These are phyloP conservation scores for Anguilla pacifica DNA, from an alignment of 2,797 vertebrate genomes.

Conservation along the genomic window DNA sequence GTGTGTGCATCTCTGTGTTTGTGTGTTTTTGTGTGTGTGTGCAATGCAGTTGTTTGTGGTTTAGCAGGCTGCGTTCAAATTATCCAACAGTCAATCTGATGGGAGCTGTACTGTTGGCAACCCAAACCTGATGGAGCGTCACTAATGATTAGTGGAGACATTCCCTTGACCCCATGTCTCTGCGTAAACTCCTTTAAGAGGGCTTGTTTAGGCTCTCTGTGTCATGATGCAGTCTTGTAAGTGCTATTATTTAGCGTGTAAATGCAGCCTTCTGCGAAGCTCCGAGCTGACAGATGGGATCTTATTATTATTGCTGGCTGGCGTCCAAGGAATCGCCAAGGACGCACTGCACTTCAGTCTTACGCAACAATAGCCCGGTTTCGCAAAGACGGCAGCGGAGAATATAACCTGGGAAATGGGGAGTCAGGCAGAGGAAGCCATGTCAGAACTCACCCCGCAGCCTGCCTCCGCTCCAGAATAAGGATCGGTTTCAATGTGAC, in stretches of 20 bases:
- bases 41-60: background rate
- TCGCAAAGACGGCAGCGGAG: background rate
- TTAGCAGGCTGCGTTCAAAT: background rate
- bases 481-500: background rate
- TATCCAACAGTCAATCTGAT: background rate
- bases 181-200: background rate
- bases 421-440: background rate
- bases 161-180: background rate
- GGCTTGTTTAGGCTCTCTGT: slow-evolving; percentile 34
- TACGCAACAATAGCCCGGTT: slow-evolving; percentile 26
- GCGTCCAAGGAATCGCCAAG: slow-evolving; percentile 40
- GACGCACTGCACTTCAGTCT: slow-evolving; percentile 44
- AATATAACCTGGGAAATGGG: background rate
- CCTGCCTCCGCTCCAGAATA: background rate
- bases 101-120: background rate
- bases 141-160: slow-evolving; percentile 15
- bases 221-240: slow-evolving; percentile 31
- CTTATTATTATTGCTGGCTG: slow-evolving; percentile 50
- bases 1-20: background rate
- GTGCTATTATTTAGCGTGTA: slow-evolving; percentile 43
- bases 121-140: background rate
- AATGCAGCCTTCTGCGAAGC: slow-evolving; percentile 40
- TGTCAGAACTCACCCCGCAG: background rate
- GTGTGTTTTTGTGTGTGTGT: background rate
- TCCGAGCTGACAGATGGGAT: slow-evolving; percentile 51